These are phyloP conservation scores for Falco rusticolus DNA, from an alignment of 2,797 vertebrate species.

Conservation along the genomic window DNA sequence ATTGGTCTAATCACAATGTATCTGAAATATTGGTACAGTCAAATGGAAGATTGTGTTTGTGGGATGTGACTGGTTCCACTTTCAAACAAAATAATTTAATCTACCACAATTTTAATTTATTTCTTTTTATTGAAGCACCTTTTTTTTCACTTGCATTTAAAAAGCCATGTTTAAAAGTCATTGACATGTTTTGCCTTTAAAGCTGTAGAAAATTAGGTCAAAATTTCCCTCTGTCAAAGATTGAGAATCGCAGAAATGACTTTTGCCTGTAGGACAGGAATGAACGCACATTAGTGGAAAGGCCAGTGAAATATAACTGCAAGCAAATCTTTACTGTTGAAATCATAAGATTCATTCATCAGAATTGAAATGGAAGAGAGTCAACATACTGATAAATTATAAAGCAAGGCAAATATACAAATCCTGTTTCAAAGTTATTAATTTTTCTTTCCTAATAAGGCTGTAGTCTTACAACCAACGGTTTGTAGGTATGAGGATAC, in stretches of 20 bases:
- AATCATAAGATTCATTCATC: slow-evolving; percentile 12
- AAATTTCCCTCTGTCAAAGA: slow-evolving; percentile 43
- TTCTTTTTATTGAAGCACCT: not conserved
- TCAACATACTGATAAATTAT: slow-evolving; percentile 22
- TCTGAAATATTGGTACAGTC: not conserved
- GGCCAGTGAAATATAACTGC: slow-evolving; percentile 55
- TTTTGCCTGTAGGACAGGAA: slow-evolving; percentile 40
- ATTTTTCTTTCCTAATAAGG: not conserved
- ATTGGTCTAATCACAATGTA: not conserved
- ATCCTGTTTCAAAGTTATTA: not conserved
- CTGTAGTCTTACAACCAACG: not conserved
- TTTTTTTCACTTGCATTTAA: not conserved
- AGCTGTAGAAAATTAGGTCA: slow-evolving; percentile 52
- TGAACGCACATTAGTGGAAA: slow-evolving; percentile 24
- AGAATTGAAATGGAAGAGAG: slow-evolving; percentile 8
- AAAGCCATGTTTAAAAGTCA: not conserved
- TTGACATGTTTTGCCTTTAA: slow-evolving; percentile 34
- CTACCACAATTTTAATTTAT: not conserved
- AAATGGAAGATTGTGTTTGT: not conserved
- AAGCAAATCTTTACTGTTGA: slow-evolving; percentile 35
- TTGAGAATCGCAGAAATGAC: slow-evolving; percentile 23
- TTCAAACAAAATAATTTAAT: not conserved
- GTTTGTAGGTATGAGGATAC: not conserved
- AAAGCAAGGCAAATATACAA: not conserved
- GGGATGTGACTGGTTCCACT: not conserved